Conservation (phyloP, 1,140 invertebrate genomes). For the Laodelphax striatellus region DNA sequence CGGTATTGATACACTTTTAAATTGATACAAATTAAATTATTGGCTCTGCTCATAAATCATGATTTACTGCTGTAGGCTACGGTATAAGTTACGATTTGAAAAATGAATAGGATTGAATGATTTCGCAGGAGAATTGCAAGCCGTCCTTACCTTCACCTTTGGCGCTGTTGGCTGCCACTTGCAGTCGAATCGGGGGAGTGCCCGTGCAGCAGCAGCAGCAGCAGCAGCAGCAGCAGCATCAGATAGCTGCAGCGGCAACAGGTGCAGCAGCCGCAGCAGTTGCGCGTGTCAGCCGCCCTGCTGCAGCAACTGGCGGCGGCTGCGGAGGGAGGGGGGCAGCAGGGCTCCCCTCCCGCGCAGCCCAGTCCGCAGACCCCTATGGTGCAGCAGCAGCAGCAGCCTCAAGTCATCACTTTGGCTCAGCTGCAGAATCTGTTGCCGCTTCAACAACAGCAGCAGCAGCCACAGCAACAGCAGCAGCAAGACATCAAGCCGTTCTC, state of each 20-base stretch:
- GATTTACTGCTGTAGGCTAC: too few relatives aligned
- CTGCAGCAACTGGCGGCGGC: slow-evolving; percentile 18
- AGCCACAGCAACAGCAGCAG: slow-evolving; percentile 11
- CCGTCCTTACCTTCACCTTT: slow-evolving; percentile 45
- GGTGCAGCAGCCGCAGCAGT: slow-evolving; percentile 26
- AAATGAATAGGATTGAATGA: too few relatives aligned
- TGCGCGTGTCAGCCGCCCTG: slow-evolving; percentile 14
- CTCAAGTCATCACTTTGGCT: slow-evolving; percentile 39
- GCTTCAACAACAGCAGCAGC: slow-evolving; percentile 11
- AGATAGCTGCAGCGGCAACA: too few relatives aligned
- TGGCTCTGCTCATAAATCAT: too few relatives aligned
- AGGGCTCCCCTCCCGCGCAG: slow-evolving; percentile 9
- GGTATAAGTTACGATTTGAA: too few relatives aligned
- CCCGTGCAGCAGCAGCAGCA: slow-evolving; percentile 31
- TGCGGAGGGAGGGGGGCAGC: background rate
- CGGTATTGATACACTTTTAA: too few relatives aligned
- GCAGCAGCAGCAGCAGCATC: slow-evolving; percentile 26
- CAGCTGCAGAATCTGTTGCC: slow-evolving; percentile 41
- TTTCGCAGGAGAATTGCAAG: slow-evolving; percentile 4
- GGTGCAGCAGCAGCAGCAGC: slow-evolving; percentile 4
- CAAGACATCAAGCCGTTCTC: slow-evolving; percentile 16
- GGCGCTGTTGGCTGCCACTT: slow-evolving; percentile 61
- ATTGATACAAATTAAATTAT: too few relatives aligned
- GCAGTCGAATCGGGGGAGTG: slow-evolving; percentile 54
- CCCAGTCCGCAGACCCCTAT: background rate